Percentiles rank a stretch among this genome's conserved stretches.
phyloP scores from a whole-genome alignment of 2,113 vertebrate genomes.

The Hyaena hyaena region DNA sequence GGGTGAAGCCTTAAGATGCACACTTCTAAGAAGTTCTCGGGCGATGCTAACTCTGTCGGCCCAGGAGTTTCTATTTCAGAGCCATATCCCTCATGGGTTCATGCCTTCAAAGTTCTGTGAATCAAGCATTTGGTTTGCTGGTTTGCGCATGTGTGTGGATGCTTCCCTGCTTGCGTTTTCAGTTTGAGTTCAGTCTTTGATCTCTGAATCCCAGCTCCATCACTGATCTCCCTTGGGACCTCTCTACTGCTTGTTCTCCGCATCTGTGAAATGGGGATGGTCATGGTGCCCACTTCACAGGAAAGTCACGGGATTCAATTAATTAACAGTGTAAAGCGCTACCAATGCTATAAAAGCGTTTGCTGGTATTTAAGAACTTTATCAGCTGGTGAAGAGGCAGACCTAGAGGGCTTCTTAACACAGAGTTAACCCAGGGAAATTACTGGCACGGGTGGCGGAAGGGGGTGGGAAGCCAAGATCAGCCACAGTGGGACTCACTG shows the following conservation, averaged over 20 bases:
- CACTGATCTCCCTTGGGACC: neutral
- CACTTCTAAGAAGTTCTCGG: neutral
- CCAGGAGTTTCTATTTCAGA: neutral
- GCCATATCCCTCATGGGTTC: neutral
- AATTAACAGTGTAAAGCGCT: neutral
- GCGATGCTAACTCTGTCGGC: neutral
- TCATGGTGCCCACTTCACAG: neutral
- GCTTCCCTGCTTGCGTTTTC: neutral
- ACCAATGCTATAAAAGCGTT: neutral
- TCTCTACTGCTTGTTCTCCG: neutral
- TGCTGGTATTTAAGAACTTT: neutral
- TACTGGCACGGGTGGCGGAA: neutral
- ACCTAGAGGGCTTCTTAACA: neutral
- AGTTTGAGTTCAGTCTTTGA: neutral
- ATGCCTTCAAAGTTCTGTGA: neutral
- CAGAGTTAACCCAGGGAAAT: neutral
- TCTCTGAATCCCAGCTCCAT: neutral
- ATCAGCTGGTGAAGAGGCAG: neutral
- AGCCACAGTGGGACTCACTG: neutral
- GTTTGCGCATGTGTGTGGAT: neutral
- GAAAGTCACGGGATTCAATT: neutral
- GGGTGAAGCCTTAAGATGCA: neutral
- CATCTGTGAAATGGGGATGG: neutral
- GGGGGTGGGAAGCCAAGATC: neutral
- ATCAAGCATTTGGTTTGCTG: neutral